These are phyloP conservation scores for Platichthys flesus DNA, from an alignment of 2,113 vertebrate genomes.

Conservation along the genomic window DNA sequence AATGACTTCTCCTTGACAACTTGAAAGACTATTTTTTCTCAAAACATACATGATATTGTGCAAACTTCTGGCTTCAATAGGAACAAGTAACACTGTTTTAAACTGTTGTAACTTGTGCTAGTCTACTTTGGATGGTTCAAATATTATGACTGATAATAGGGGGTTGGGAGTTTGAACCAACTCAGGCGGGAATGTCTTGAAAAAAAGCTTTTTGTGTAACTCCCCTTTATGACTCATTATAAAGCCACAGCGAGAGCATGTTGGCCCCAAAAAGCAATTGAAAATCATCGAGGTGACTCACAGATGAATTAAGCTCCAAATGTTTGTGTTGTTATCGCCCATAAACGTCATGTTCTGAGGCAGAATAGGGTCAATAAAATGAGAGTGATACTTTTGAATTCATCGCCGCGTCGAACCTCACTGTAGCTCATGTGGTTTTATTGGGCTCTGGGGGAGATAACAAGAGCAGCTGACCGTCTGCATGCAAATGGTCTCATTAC, in stretches of 20 bases:
- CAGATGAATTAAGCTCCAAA: slow-evolving; percentile 27
- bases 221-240: slow-evolving; percentile 27
- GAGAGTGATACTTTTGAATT: slow-evolving; percentile 12
- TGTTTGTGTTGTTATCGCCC: slow-evolving; percentile 15
- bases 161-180: slow-evolving; percentile 14
- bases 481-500: slow-evolving; percentile 64
- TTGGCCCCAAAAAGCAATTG: background rate
- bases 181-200: slow-evolving; percentile 16
- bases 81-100: no score
- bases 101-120: no score
- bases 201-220: slow-evolving; percentile 11
- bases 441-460: slow-evolving; percentile 44
- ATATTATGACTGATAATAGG: no score
- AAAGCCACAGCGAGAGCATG: slow-evolving; percentile 14
- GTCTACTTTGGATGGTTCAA: no score
- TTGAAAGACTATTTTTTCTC: no score
- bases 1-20: no score
- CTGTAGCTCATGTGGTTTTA: slow-evolving; percentile 39
- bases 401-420: slow-evolving; percentile 17
- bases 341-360: slow-evolving; percentile 15
- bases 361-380: slow-evolving; percentile 11
- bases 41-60: no score
- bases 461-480: slow-evolving; percentile 54
- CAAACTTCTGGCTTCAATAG: no score
- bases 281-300: slow-evolving; percentile 23